Conservation (phyloP, 2,113 vertebrate genomes). For the Upupa epops region DNA sequence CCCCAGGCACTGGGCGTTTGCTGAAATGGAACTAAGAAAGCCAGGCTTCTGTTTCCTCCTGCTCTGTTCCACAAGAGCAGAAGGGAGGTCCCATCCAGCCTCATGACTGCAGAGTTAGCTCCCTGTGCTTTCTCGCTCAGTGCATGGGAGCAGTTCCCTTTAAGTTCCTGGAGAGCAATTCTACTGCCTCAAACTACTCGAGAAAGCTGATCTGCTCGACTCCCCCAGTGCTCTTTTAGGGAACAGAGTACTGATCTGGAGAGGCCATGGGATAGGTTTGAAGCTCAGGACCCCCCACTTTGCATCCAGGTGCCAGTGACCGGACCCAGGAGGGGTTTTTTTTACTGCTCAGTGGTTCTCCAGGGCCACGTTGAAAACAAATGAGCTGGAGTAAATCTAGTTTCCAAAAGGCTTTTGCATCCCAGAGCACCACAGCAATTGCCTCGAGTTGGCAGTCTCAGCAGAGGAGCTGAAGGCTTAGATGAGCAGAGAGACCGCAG, state of each 20-base stretch:
- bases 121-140: background rate
- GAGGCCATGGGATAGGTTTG: background rate
- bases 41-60: background rate
- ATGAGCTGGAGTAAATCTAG: conserved; percentile 54
- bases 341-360: conserved; percentile 7
- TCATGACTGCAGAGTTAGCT: conserved; percentile 3
- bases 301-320: conserved; percentile 38
- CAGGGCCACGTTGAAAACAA: conserved; percentile 18
- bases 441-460: conserved; percentile 59
- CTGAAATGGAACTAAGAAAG: background rate
- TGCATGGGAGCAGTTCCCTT: conserved; percentile 13
- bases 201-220: conserved; percentile 11
- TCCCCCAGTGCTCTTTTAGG: background rate
- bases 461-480: conserved; percentile 38
- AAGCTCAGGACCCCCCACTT: conserved; percentile 23
- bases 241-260: conserved; percentile 21
- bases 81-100: conserved; percentile 36
- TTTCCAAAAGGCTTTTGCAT: conserved; percentile 41
- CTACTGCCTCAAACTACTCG: background rate
- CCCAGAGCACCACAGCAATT: conserved; percentile 52
- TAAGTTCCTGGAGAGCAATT: conserved; percentile 55
- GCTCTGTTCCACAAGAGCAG: background rate
- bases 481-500: conserved; percentile 43
- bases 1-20: background rate
- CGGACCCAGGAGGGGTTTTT: background rate